Conservation (phyloP, 2,113 vertebrate genomes). For the Scomber japonicus region DNA sequence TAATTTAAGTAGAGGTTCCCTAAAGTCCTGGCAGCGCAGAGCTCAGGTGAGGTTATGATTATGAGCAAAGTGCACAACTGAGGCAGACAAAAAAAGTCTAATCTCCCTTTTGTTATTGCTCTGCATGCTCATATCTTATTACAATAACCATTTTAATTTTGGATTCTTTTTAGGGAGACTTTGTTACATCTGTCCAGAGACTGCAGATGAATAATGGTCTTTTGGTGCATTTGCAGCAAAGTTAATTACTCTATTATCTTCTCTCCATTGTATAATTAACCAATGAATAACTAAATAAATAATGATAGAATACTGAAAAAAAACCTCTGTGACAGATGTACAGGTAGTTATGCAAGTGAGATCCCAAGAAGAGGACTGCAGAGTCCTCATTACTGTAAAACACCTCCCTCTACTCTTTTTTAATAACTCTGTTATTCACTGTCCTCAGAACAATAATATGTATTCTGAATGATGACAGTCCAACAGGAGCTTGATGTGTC, state of each 20-base stretch:
- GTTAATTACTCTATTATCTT: slow-evolving; percentile 2
- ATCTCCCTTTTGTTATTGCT: background rate
- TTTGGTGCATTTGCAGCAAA: background rate
- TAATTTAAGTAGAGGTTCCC: background rate
- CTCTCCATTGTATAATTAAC: background rate
- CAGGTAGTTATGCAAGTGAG: slow-evolving; percentile 18
- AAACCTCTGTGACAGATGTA: slow-evolving; percentile 22
- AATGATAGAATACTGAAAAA: slow-evolving; percentile 1
- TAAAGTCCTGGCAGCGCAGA: background rate
- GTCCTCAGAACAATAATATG: slow-evolving; percentile 24
- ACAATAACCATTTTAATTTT: slow-evolving; percentile 17
- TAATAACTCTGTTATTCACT: slow-evolving; percentile 32
- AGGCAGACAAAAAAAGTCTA: background rate
- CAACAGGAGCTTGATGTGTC: slow-evolving; percentile 49
- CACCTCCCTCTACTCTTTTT: background rate
- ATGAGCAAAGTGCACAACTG: background rate
- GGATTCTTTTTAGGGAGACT: background rate
- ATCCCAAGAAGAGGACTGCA: slow-evolving; percentile 9
- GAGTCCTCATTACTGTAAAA: slow-evolving; percentile 36
- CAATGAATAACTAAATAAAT: slow-evolving; percentile 2
- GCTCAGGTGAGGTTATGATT: background rate
- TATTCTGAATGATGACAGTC: slow-evolving; percentile 45
- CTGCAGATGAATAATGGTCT: background rate
- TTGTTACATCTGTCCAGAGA: background rate
- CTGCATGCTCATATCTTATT: background rate